phyloP scores from a whole-genome alignment of 2,797 vertebrate species.

The Dendrocincla fuliginosa region DNA sequence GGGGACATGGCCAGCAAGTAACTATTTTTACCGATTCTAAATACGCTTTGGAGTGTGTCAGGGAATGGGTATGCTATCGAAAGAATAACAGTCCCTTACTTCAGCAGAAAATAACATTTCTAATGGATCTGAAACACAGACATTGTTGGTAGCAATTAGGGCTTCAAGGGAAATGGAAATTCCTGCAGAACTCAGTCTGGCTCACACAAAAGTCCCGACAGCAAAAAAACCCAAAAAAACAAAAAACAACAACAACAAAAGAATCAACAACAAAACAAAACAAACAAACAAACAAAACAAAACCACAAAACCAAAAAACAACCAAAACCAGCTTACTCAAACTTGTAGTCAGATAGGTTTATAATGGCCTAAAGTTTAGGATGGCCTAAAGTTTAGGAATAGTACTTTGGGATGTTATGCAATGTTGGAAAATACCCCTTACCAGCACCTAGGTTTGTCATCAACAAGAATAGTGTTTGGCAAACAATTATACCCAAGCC shows the following conservation, averaged over 20 bases:
- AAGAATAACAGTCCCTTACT: neutral
- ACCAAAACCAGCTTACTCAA: no score
- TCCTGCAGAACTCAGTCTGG: neutral
- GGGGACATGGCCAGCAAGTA: accelerated
- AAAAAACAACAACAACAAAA: neutral
- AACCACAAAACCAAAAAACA: no score
- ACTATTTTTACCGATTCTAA: neutral
- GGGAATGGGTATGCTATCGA: neutral
- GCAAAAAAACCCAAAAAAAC: neutral
- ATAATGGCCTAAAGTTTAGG: no score
- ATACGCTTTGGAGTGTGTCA: neutral
- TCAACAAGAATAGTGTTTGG: neutral
- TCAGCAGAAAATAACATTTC: neutral
- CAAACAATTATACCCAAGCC: neutral
- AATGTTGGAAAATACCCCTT: neutral
- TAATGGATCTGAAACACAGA: neutral
- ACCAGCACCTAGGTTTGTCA: neutral
- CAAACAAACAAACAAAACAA: no score
- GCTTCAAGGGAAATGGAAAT: neutral
- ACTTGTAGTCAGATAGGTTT: neutral
- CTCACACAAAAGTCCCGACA: neutral
- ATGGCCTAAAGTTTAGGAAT: neutral
- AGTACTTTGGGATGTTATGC: neutral
- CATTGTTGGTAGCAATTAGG: neutral
- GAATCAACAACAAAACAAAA: neutral